Percentiles rank a stretch among this genome's conserved stretches.
Evolutionary conservation across 2,888 invertebrate genomes (phyloP).

Genomic region (Drosophila kuntzei): DNA sequence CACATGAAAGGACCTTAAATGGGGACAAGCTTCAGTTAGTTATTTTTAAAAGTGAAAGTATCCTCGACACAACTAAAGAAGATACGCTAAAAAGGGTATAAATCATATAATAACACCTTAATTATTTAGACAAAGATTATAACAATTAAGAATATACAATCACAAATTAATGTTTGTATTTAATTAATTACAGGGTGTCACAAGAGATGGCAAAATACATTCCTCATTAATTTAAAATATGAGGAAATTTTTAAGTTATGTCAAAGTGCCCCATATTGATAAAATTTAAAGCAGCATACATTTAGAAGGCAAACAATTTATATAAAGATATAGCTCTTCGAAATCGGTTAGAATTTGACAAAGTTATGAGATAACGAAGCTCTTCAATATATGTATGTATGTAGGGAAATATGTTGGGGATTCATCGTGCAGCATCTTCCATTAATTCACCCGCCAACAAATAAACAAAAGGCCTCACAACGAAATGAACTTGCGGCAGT

Average conservation of each 20-base stretch:
- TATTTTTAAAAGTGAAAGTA: neutral
- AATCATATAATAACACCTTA: neutral
- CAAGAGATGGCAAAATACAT: too few species aligned
- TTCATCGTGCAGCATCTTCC: conserved; percentile 47
- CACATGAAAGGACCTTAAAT: conserved; percentile 44
- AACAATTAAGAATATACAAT: neutral
- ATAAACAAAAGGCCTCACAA: conserved; percentile 69
- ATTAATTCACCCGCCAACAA: conserved; percentile 70
- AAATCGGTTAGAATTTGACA: too few species aligned
- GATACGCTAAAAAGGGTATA: neutral
- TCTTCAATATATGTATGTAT: too few species aligned
- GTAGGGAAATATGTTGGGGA: conserved; percentile 15
- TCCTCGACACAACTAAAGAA: neutral
- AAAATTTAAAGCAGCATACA: too few species aligned
- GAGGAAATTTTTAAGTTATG: too few species aligned
- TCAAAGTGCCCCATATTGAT: too few species aligned
- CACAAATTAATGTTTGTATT: neutral
- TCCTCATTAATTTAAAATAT: too few species aligned
- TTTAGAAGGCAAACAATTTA: too few species aligned
- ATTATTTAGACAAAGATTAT: neutral
- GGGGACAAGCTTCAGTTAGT: conserved; percentile 3
- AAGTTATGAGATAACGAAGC: too few species aligned
- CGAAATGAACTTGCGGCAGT: conserved; percentile 72
- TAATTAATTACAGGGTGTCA: too few species aligned
- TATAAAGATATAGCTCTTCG: too few species aligned